These are phyloP conservation scores for Apamea anceps DNA, from an alignment of 2,888 invertebrate species.

Conservation along the genomic window DNA sequence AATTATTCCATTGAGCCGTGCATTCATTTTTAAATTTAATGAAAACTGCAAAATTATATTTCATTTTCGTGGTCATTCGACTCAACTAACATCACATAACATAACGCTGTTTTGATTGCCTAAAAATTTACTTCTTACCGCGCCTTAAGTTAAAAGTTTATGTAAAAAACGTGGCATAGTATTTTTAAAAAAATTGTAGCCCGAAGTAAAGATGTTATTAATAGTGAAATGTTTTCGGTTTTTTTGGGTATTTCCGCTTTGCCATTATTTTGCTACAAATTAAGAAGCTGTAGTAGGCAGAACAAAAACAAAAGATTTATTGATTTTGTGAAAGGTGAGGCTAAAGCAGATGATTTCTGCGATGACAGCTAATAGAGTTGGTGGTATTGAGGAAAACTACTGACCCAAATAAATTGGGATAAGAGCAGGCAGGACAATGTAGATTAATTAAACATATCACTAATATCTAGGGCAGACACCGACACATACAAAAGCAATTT, in stretches of 20 bases:
- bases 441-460: background rate
- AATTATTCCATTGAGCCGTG: background rate
- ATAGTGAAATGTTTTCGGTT: background rate
- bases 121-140: background rate
- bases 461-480: background rate
- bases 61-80: background rate
- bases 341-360: background rate
- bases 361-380: background rate
- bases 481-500: background rate
- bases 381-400: background rate
- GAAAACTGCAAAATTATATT: too few relatives aligned
- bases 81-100: background rate
- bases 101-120: background rate
- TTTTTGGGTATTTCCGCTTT: background rate
- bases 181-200: constrained; percentile 1
- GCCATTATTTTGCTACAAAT: background rate
- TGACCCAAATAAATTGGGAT: background rate
- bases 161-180: constrained; percentile 15
- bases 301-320: background rate
- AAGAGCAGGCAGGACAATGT: background rate
- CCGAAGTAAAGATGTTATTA: background rate
- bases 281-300: background rate
- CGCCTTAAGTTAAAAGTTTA: constrained; percentile 5
- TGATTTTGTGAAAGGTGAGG: background rate
- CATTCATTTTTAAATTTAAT: too few relatives aligned